Conservation (phyloP, 2,113 vertebrate genomes). For the Ciconia maguari region DNA sequence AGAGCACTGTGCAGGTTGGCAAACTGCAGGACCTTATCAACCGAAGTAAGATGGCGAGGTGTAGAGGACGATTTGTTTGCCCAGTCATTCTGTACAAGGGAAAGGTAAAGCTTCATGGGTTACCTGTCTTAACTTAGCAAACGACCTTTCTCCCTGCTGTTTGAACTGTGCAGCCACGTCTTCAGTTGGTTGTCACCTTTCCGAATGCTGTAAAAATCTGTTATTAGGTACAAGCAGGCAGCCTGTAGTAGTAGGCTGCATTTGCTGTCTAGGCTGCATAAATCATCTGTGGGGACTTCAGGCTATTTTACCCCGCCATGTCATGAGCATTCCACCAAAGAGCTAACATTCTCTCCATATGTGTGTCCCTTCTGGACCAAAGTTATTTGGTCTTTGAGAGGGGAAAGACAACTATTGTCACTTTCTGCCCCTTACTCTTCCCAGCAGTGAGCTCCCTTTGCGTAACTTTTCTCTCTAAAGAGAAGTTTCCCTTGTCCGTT, state of each 20-base stretch:
- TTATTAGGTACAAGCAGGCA: not conserved
- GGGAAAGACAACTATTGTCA: not conserved
- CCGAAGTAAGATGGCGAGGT: slow-evolving; percentile 94
- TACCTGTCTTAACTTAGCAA: not conserved
- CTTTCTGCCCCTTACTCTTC: not conserved
- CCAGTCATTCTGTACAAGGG: slow-evolving; percentile 97
- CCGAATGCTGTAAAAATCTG: not conserved
- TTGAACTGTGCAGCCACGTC: not conserved
- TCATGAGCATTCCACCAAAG: not conserved
- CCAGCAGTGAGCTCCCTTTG: not conserved
- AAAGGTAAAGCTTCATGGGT: slow-evolving; percentile 80
- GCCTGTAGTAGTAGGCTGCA: not conserved
- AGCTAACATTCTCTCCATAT: not conserved
- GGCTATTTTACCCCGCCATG: not conserved
- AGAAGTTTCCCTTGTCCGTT: not conserved
- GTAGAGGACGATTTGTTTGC: slow-evolving; percentile 94
- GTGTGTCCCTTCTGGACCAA: not conserved
- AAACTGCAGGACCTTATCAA: slow-evolving; percentile 94
- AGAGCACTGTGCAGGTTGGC: slow-evolving; percentile 89
- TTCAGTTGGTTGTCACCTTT: not conserved
- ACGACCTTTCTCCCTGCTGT: not conserved
- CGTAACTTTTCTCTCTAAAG: not conserved
- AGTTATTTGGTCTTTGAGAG: not conserved
- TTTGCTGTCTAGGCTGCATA: not conserved
- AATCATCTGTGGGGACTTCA: not conserved